These are phyloP conservation scores for Drosophila kambysellisi DNA, from an alignment of 2,888 invertebrate species.

Conservation along the genomic window DNA sequence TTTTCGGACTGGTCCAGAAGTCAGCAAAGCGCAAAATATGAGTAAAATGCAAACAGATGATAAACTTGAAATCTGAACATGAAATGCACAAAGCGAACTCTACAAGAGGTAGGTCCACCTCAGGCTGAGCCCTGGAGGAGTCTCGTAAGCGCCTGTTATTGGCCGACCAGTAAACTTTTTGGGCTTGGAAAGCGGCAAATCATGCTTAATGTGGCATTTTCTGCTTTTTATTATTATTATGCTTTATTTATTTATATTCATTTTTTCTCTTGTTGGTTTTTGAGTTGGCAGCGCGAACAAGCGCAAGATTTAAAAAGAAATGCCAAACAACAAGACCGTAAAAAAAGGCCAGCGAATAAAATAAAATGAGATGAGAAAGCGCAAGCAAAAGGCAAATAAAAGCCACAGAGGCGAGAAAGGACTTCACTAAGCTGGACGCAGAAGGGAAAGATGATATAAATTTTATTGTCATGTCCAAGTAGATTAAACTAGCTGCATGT, in stretches of 20 bases:
- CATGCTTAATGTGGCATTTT: constrained; percentile 81
- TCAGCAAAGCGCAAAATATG: constrained; percentile 72
- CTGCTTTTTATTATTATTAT: constrained; percentile 66
- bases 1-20: constrained; percentile 43
- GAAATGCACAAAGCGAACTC: constrained; percentile 46
- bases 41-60: constrained; percentile 68
- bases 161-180: constrained; percentile 51
- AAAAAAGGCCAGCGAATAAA: constrained; percentile 72
- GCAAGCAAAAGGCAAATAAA: constrained; percentile 65
- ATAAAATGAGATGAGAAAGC: constrained; percentile 56
- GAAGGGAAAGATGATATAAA: constrained; percentile 74
- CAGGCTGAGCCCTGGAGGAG: constrained; percentile 37
- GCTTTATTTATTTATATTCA: constrained; percentile 58
- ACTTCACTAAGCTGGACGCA: constrained; percentile 69
- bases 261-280: constrained; percentile 18
- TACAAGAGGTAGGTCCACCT: constrained; percentile 24
- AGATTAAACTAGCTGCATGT: constrained; percentile 79
- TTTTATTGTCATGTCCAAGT: constrained; percentile 82
- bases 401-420: constrained; percentile 75
- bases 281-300: constrained; percentile 61
- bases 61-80: constrained; percentile 69
- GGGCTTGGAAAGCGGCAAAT: constrained; percentile 74
- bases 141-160: constrained; percentile 39
- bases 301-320: constrained; percentile 66
- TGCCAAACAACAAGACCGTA: constrained; percentile 57